A percentile compares a stretch with the other conserved stretches of the same genome.
These are phyloP conservation scores for Asteroscopus sphinx DNA, from an alignment of 2,888 invertebrate species.

Conservation along the genomic window DNA sequence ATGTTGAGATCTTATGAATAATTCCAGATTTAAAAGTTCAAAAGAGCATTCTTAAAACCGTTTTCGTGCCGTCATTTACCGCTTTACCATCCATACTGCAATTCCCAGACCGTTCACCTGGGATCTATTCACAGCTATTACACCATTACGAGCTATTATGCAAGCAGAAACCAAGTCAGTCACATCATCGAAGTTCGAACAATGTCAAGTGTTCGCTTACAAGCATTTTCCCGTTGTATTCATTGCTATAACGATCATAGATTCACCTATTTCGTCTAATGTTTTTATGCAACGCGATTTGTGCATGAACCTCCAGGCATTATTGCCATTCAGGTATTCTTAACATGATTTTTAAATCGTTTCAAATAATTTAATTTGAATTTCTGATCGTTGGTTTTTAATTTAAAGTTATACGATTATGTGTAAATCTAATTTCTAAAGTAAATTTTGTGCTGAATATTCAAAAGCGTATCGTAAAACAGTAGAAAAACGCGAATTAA, in stretches of 20 bases:
- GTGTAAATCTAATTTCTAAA: background rate
- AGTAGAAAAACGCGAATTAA: background rate
- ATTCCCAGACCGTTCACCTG: constrained; percentile 28
- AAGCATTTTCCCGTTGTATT: constrained; percentile 47
- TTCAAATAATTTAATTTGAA: constrained; percentile 54
- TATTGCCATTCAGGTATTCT: constrained; percentile 46
- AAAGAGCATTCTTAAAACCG: constrained; percentile 13
- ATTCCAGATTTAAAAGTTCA: constrained; percentile 16
- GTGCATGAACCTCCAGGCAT: constrained; percentile 38
- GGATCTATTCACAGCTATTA: constrained; percentile 38
- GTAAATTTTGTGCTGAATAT: background rate
- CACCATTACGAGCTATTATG: constrained; percentile 48
- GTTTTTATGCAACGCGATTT: constrained; percentile 56
- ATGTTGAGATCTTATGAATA: constrained; percentile 23
- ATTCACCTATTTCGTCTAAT: constrained; percentile 63
- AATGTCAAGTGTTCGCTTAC: constrained; percentile 51
- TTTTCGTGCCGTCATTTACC: constrained; percentile 39
- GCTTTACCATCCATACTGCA: constrained; percentile 11
- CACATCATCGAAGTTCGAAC: constrained; percentile 49
- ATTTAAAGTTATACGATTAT: constrained; percentile 6
- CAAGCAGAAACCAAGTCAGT: constrained; percentile 48
- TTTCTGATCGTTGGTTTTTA: constrained; percentile 42
- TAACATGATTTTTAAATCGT: constrained; percentile 50
- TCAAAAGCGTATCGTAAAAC: background rate
- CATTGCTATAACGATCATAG: constrained; percentile 49